A percentile compares a stretch with the other conserved stretches of the same genome.
Evolutionary conservation across 2,888 invertebrate species (phyloP).

Genomic region (Phragmatobia fuliginosa): DNA sequence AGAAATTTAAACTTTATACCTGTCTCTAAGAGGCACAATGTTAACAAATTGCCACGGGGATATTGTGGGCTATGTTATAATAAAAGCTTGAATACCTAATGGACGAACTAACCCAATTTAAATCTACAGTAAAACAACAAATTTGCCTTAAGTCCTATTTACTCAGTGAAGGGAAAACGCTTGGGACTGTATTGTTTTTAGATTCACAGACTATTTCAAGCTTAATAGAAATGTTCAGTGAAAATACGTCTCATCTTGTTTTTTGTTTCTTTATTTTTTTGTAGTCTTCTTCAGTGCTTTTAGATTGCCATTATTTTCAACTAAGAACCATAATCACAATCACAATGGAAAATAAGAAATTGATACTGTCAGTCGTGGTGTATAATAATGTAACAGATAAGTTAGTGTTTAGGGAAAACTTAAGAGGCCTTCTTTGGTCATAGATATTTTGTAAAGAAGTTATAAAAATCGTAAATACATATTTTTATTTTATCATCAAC

Average conservation of each 20-base stretch:
- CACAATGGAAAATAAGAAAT: too few species aligned
- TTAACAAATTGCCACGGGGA: not conserved
- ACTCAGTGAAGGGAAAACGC: constrained; percentile 4
- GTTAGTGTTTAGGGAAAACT: not conserved
- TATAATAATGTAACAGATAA: too few species aligned
- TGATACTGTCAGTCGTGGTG: too few species aligned
- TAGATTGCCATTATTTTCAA: too few species aligned
- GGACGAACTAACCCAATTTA: not conserved
- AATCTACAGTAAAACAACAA: not conserved
- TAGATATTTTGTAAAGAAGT: not conserved
- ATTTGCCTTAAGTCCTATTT: not conserved
- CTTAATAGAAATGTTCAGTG: not conserved
- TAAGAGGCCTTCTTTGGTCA: not conserved
- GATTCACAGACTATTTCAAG: not conserved
- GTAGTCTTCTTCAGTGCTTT: not conserved
- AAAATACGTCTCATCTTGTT: not conserved
- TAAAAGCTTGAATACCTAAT: not conserved
- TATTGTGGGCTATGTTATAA: not conserved
- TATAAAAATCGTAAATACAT: not conserved
- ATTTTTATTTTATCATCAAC: not conserved
- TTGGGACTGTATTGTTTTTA: constrained; percentile 1
- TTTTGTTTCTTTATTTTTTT: not conserved
- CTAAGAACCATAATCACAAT: too few species aligned
- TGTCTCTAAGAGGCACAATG: not conserved
- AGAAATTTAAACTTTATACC: not conserved